Conservation (phyloP, 1,140 invertebrate genomes). For the Ceratoteleas bidentatus region DNA sequence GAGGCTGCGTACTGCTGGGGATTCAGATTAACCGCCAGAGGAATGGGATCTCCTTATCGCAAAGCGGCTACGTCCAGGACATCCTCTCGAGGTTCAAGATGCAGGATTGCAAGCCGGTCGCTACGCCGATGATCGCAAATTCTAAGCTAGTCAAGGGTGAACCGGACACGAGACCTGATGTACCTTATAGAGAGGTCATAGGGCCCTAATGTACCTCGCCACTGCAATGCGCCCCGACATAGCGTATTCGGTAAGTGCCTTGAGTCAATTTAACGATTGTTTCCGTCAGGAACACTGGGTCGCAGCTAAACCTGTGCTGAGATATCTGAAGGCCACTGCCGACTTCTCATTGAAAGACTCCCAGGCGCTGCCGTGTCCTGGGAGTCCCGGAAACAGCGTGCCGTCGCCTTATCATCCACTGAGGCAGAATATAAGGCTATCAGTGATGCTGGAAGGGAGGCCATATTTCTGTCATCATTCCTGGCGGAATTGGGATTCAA, state of each 20-base stretch:
- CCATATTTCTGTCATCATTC: not conserved
- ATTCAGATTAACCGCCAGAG: not conserved
- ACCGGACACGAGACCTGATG: not conserved
- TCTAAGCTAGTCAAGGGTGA: not conserved
- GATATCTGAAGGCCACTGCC: no score
- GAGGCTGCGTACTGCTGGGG: not conserved
- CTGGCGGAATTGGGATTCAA: not conserved
- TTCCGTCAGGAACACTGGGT: no score
- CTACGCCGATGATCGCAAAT: not conserved
- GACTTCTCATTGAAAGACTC: no score
- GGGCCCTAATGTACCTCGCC: slow-evolving; percentile 7
- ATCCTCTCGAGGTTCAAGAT: not conserved
- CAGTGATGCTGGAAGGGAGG: not conserved
- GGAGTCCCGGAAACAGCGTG: not conserved
- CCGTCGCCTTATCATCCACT: not conserved
- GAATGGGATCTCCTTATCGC: not conserved
- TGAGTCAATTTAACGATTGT: slow-evolving; percentile 13
- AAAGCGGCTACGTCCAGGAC: not conserved
- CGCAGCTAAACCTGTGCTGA: no score
- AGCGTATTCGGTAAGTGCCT: not conserved
- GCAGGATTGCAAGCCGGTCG: not conserved
- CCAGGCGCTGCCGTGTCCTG: not conserved
- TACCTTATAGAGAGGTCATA: not conserved
- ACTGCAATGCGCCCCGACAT: not conserved
- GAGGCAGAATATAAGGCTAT: not conserved